Evolutionary conservation across 2,888 invertebrate genomes (phyloP), one percentile per base, ranked within the genome.

Genomic region (Pandemis corylana): DNA sequence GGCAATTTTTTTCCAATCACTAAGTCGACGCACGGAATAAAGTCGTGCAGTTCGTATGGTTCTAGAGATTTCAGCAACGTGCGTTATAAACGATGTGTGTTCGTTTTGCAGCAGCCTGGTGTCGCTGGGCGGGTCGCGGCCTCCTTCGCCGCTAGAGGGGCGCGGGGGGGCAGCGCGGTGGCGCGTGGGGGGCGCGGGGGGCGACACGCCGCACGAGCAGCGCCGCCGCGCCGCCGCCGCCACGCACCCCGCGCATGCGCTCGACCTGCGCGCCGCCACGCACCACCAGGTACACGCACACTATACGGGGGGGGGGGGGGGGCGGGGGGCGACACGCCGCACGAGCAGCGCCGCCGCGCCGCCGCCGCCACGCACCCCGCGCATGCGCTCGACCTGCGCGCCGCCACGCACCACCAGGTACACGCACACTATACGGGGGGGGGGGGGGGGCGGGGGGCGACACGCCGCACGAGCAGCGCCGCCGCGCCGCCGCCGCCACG

Each of bases 241-340:
- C 96, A 96, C 82, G 95, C 98, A 99, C 92, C 97, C 98, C 49
- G 97, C 98, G 28, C 97, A 97, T 85, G 96, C 96, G 71, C 96
- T 97, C 62, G 96, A 97, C 76, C 93, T 98, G 68, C 95, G 96
- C 78, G 96, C 96, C 80, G 96, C 96, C 82, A 93, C 97, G 62
- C 96, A 96, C 82, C 95, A 95, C 81, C 97, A 97, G 95, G 96
- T 97, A 56, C 53, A 36, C 28, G 28, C 28, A 36, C 28, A 36
- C 28, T 36, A 36, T 36, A 36, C 74, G 92, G 91, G 2, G 89
- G 82, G 9, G 90, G 80, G 75, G 61, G 36, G 79, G 67, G 53
- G 76, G 46, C 59, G 75, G 74, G 53, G 68, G 78, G 62, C 41
- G 74, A 59, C 95, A 83, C 92, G 97, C 70, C 63, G 63, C 70